A percentile compares a stretch with the other conserved stretches of the same genome.
These are phyloP conservation scores for Rhamphomyia laevipes DNA, from an alignment of 2,888 invertebrate species.

Conservation along the genomic window DNA sequence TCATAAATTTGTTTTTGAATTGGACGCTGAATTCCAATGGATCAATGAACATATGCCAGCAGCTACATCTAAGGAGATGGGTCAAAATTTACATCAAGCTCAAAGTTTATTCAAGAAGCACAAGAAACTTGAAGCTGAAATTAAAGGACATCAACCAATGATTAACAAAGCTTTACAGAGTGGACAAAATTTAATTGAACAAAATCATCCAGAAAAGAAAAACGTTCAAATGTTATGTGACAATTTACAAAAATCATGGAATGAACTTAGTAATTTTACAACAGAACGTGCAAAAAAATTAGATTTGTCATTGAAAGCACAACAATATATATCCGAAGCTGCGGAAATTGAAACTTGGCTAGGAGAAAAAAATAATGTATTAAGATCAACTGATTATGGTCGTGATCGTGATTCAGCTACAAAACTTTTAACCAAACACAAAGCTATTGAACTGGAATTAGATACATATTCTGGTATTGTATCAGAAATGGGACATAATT, in stretches of 20 bases:
- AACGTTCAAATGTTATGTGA: slow-evolving; percentile 66
- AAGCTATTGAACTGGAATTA: slow-evolving; percentile 80
- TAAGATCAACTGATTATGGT: slow-evolving; percentile 78
- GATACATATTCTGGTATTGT: slow-evolving; percentile 88
- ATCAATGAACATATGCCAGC: slow-evolving; percentile 78
- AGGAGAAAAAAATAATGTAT: slow-evolving; percentile 69
- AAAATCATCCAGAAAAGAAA: slow-evolving; percentile 66
- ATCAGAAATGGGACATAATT: slow-evolving; percentile 83
- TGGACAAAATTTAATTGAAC: slow-evolving; percentile 62
- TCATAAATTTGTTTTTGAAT: slow-evolving; percentile 88
- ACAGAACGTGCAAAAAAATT: slow-evolving; percentile 62
- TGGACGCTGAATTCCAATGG: slow-evolving; percentile 91
- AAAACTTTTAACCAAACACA: slow-evolving; percentile 87
- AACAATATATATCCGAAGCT: slow-evolving; percentile 85
- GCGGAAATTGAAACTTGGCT: slow-evolving; percentile 90
- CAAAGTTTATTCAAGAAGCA: slow-evolving; percentile 89
- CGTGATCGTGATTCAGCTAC: slow-evolving; percentile 82
- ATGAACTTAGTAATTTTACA: slow-evolving; percentile 56
- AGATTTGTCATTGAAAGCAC: slow-evolving; percentile 77
- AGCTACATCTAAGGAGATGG: slow-evolving; percentile 62
- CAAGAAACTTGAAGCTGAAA: slow-evolving; percentile 82
- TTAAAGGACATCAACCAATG: slow-evolving; percentile 72
- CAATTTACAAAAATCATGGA: slow-evolving; percentile 62
- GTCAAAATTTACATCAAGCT: slow-evolving; percentile 82
- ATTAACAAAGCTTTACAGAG: slow-evolving; percentile 71